Percentiles rank a stretch among this genome's conserved stretches.
Conservation (phyloP, 2,888 invertebrate species). For the Allygus modestus region DNA sequence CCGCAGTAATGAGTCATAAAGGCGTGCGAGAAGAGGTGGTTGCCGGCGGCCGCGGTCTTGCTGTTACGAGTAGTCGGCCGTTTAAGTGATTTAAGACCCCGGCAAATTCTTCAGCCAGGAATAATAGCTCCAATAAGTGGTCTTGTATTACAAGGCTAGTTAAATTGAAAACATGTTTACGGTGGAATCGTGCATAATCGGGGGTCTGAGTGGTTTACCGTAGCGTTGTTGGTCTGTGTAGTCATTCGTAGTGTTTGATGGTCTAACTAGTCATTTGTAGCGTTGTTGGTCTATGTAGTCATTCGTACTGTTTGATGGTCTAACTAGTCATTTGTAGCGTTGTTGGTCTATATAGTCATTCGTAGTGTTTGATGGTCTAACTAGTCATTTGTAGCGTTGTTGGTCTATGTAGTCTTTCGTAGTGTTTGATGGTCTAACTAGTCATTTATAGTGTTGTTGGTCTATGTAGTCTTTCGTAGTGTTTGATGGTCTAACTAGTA, state of each 20-base stretch:
- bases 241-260: neutral
- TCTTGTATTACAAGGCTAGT: slow-evolving; percentile 43
- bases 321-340: too few species aligned
- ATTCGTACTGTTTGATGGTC: too few species aligned
- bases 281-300: neutral
- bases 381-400: too few species aligned
- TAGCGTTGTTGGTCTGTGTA: neutral
- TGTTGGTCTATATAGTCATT: too few species aligned
- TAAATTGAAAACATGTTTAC: slow-evolving; percentile 52
- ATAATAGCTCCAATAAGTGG: slow-evolving; percentile 41
- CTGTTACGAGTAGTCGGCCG: neutral
- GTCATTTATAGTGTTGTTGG: too few species aligned
- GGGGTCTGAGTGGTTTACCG: neutral
- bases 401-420: too few species aligned
- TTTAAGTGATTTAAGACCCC: slow-evolving; percentile 18
- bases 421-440: too few species aligned
- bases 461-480: too few species aligned
- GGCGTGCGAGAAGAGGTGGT: neutral
- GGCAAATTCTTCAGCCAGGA: slow-evolving; percentile 16
- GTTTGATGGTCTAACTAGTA: too few species aligned
- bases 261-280: neutral
- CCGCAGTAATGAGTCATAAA: slow-evolving; percentile 37
- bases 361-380: too few species aligned
- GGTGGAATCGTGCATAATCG: slow-evolving; percentile 33
- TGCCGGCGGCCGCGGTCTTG: slow-evolving; percentile 13